Conservation (phyloP, 2,888 invertebrate species). For the Diadegma fenestrale region DNA sequence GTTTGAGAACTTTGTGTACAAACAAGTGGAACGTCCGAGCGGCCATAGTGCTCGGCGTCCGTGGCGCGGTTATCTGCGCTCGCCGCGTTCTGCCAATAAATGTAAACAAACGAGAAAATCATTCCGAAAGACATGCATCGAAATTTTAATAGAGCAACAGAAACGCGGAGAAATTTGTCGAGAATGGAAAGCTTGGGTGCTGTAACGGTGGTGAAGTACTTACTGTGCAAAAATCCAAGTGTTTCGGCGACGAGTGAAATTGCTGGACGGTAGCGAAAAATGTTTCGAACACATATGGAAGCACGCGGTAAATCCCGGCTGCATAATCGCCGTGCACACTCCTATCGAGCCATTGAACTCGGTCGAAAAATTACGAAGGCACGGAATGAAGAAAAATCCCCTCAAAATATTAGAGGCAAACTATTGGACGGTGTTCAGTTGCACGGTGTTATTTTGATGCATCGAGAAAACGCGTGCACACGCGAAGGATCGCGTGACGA, state of each 20-base stretch:
- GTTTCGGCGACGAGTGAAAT: constrained; percentile 3
- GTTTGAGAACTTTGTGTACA: neutral
- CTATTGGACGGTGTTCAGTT: constrained; percentile 30
- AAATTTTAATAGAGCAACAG: neutral
- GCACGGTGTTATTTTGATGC: neutral
- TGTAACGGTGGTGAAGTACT: constrained; percentile 15
- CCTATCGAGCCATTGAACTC: constrained; percentile 5
- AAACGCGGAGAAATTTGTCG: neutral
- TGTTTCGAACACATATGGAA: constrained; percentile 32
- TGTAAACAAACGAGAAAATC: constrained; percentile 8
- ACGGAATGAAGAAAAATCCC: neutral
- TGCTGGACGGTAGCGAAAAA: neutral
- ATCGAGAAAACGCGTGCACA: constrained; percentile 3
- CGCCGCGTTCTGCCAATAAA: neutral
- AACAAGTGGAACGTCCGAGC: neutral
- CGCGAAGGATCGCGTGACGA: neutral
- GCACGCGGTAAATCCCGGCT: constrained; percentile 18
- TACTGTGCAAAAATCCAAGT: constrained; percentile 19
- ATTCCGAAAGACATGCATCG: neutral
- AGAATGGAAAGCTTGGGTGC: neutral
- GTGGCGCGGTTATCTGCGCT: neutral
- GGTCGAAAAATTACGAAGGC: neutral
- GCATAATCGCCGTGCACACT: constrained; percentile 7
- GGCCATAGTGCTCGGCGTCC: neutral
- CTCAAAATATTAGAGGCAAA: neutral